Evolutionary conservation across 2,113 vertebrate species (phyloP).

Genomic region (Myocastor coypus): DNA sequence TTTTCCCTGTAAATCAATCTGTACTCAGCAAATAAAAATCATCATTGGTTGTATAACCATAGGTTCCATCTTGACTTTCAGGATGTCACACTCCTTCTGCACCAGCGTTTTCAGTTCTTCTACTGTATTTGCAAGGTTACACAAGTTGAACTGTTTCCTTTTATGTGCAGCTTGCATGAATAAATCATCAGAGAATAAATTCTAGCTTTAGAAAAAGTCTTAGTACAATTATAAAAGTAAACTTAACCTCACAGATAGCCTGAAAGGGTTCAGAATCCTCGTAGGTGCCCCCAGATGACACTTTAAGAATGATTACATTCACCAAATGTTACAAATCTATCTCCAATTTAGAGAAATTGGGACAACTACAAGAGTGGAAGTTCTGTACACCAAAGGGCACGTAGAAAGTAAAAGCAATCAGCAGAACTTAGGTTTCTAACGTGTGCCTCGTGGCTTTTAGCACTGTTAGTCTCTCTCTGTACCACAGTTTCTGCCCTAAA

Average conservation of each 20-base stretch:
- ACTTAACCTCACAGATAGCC: neutral
- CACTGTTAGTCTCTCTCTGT: neutral
- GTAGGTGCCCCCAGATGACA: neutral
- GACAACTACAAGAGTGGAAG: neutral
- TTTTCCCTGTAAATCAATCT: slow-evolving; percentile 86
- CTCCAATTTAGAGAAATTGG: neutral
- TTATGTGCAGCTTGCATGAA: slow-evolving; percentile 97
- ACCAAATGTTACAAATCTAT: neutral
- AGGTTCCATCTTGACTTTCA: slow-evolving; percentile 86
- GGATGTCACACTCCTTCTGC: slow-evolving; percentile 89
- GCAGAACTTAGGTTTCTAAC: neutral
- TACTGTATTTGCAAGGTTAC: slow-evolving; percentile 88
- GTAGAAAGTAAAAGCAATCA: neutral
- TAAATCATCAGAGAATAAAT: slow-evolving; percentile 98
- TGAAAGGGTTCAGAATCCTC: neutral
- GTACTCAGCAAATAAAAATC: slow-evolving; percentile 86
- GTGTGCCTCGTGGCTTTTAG: neutral
- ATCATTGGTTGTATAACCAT: slow-evolving; percentile 86
- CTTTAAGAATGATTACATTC: neutral
- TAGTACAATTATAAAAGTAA: neutral
- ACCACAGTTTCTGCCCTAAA: neutral
- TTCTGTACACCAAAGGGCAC: neutral
- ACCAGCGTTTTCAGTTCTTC: slow-evolving; percentile 88
- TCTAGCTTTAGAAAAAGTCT: slow-evolving; percentile 88
- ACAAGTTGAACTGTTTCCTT: slow-evolving; percentile 92